Evolutionary conservation across 2,888 invertebrate genomes (phyloP).

Genomic region (Matsumyia berberina): DNA sequence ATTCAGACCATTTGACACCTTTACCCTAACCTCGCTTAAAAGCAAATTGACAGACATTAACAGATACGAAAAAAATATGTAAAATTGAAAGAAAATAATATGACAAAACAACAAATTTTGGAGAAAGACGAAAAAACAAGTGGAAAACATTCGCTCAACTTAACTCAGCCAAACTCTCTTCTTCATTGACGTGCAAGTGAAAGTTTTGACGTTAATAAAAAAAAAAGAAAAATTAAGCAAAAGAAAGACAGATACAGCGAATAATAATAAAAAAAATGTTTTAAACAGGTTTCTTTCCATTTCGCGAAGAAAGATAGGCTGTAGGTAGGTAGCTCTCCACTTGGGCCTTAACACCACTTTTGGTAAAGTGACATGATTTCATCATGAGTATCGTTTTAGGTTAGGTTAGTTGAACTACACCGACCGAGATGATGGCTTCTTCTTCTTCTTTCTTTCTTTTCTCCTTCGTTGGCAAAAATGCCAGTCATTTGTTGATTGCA

Average conservation of each 20-base stretch:
- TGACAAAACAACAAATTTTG: constrained; percentile 1
- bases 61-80: constrained; percentile 28
- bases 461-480: constrained; percentile 19
- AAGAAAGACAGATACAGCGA: constrained; percentile 32
- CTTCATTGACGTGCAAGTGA: constrained; percentile 65
- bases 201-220: constrained; percentile 61
- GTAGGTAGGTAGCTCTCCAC: constrained; percentile 54
- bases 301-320: constrained; percentile 34
- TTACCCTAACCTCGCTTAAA: constrained; percentile 66
- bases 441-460: background rate
- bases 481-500: constrained; percentile 22
- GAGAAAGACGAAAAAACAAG: constrained; percentile 8
- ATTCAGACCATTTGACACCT: constrained; percentile 70
- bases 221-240: constrained; percentile 37
- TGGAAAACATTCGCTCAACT: constrained; percentile 52
- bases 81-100: constrained; percentile 23
- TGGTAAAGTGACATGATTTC: constrained; percentile 73
- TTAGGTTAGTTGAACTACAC: constrained; percentile 51
- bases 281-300: constrained; percentile 54
- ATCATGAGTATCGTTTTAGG: constrained; percentile 57
- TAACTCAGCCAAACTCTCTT: constrained; percentile 53
- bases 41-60: constrained; percentile 57
- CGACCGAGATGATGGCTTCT: constrained; percentile 1
- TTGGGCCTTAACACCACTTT: constrained; percentile 60
- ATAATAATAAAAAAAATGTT: constrained; percentile 19